Evolutionary conservation across 2,113 vertebrate species (phyloP), one percentile per base, ranked within the genome.

Genomic region (Chrysochloris asiatica): DNA sequence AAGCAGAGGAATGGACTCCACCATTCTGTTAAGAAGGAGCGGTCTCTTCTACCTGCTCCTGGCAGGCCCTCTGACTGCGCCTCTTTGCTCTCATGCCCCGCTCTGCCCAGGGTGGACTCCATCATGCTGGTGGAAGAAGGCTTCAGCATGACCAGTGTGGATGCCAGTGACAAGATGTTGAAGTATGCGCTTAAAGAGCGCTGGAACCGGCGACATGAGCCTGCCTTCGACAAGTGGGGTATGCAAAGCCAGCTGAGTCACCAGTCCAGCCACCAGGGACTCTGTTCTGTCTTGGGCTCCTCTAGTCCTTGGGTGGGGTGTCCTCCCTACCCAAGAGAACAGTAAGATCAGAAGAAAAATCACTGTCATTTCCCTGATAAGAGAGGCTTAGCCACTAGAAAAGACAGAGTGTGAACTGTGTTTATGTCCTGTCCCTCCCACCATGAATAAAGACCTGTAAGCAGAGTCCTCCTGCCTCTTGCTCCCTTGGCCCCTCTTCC

Each of bases 141-240:
- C 63, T 99, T 99, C 96, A 98, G 88, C 0, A 97, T 99, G 97
- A 97, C 98, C 21, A 99, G 99, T 1, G 99, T 99, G 93, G 99
- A 99, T 14, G 99, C 99, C 97, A 99, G 99, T 22, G 99, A 99
- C 97, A 99, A 99, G 98, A 99, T 99, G 99, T 98, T 99, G 33
- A 99, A 99, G 95, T 99, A 99, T 0, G 99, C 99, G 0, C 97
- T 99, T 80, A 99, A 99, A 95, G 98, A 98, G 45, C 98, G 99
- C 90, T 99, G 99, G 99, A 98, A 99, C 78, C 98, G 99, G 71
- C 98, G 99, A 89, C 99, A 98, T 84, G 99, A 99, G 81, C 92
- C 97, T 0, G 97, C 98, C 16, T 99, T 99, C 48, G 99, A 99
- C 97, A 98, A 98, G 84, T 99, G 99, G 99, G 99, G 99, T 99